A percentile compares a stretch with the other conserved stretches of the same genome.
These are phyloP conservation scores for Euzophera pinguis DNA, from an alignment of 2,888 invertebrate genomes.

Conservation along the genomic window DNA sequence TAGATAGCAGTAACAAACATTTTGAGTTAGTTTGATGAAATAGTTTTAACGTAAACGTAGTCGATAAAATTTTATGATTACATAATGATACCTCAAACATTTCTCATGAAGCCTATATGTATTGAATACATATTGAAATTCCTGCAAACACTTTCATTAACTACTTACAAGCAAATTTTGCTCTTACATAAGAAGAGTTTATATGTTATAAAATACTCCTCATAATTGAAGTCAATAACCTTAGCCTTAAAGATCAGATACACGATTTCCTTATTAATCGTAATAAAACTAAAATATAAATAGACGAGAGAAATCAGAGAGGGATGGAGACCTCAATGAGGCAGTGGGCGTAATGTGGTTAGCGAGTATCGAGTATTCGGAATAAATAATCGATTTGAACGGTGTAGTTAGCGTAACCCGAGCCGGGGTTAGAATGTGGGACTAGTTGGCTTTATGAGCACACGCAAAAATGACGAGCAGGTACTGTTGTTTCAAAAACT, in stretches of 20 bases:
- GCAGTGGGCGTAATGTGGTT: slow-evolving; percentile 62
- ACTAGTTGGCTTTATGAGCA: slow-evolving; percentile 47
- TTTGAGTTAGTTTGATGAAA: too few relatives aligned
- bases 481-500: slow-evolving; percentile 33
- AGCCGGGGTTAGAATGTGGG: slow-evolving; percentile 50
- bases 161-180: too few relatives aligned
- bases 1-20: too few relatives aligned
- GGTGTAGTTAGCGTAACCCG: slow-evolving; percentile 45
- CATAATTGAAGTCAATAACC: background rate
- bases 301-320: slow-evolving; percentile 46
- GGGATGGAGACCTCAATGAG: slow-evolving; percentile 39
- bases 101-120: too few relatives aligned
- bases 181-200: background rate
- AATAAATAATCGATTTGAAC: slow-evolving; percentile 68
- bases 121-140: too few relatives aligned
- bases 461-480: slow-evolving; percentile 55
- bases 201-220: background rate
- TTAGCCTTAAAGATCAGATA: background rate
- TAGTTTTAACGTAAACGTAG: too few relatives aligned
- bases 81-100: too few relatives aligned
- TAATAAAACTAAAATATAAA: slow-evolving; percentile 38
- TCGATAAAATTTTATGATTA: too few relatives aligned
- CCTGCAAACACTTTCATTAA: too few relatives aligned
- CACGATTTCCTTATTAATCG: slow-evolving; percentile 3
- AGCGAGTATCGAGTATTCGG: slow-evolving; percentile 44